Conservation (phyloP, 2,888 invertebrate genomes). For the Meghimatium bilineatum region DNA sequence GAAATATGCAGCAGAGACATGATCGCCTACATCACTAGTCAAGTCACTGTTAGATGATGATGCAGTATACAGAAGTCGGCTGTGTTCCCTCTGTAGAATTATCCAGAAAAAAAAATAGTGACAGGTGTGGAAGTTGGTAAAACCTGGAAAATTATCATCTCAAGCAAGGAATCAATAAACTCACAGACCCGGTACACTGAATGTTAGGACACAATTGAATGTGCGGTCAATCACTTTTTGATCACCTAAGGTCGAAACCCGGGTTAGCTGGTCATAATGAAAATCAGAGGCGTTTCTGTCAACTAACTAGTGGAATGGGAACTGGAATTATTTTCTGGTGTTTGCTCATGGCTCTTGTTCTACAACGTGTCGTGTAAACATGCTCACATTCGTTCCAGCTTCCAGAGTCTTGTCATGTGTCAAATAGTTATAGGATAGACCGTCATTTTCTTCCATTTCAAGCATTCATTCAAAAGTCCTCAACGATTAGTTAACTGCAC, state of each 20-base stretch:
- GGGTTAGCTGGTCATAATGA: neutral
- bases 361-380: neutral
- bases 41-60: no score
- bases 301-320: neutral
- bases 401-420: neutral
- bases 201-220: neutral
- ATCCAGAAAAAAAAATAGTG: no score
- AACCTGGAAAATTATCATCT: neutral
- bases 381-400: neutral
- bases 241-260: neutral
- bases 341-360: neutral
- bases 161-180: neutral
- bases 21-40: no score
- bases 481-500: no score
- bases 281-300: neutral
- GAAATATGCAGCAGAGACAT: no score
- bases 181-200: neutral
- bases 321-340: neutral
- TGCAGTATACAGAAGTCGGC: no score
- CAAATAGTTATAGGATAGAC: neutral
- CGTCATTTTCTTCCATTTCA: neutral
- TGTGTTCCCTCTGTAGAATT: no score
- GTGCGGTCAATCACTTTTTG: neutral
- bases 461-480: neutral
- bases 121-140: neutral